Base-by-base conservation (phyloP, 2,113 vertebrate species). In the Vulpes ferrilata region DNA sequence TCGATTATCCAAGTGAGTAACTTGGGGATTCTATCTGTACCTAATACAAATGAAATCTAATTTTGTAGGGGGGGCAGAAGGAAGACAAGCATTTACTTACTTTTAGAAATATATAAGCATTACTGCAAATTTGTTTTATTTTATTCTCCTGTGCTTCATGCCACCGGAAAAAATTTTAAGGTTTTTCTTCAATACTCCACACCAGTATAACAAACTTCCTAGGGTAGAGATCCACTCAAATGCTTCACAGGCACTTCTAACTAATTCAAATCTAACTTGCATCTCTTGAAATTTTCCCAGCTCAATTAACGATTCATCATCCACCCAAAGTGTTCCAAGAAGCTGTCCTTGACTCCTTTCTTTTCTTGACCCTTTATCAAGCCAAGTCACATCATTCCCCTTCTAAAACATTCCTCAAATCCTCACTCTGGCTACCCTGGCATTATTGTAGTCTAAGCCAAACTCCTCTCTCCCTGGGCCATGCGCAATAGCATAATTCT, bases 41-140 rank as follows among this genome's bases (percentile, higher is more conserved):
- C 19, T 48, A 92, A 25, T 51, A 87, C 10, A 67, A 95, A 89
- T 85, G 20, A 94, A 91, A 92, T 79, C 25, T 82, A 93, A 38
- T 59, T 62, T 76, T 25, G 43, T 43, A 43, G 43, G 43, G 43
- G 43, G 43, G 38, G 43, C 17, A 23, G 7, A 3, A 38, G 27
- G 65, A 30, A 85, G 74, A 25, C 16, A 81, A 94, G 22, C 23
- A 91, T 65, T 55, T 71, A 87, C 25, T 22, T 87, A 86, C 43
- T 82, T 79, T 88, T 89, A 92, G 71, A 92, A 92, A 80, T 88
- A 83, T 17, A 38, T 0, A 62, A 53, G 79, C 35, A 90, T 71
- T 51, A 57, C 4, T 51, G 11, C 19, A 64, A 88, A 94, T 22
- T 53, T 35, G 0, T 32, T 51, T 57, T 85, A 48, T 57, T 79